Evolutionary conservation across 2,797 vertebrate species (phyloP).

Genomic region (Protonibea diacanthus): DNA sequence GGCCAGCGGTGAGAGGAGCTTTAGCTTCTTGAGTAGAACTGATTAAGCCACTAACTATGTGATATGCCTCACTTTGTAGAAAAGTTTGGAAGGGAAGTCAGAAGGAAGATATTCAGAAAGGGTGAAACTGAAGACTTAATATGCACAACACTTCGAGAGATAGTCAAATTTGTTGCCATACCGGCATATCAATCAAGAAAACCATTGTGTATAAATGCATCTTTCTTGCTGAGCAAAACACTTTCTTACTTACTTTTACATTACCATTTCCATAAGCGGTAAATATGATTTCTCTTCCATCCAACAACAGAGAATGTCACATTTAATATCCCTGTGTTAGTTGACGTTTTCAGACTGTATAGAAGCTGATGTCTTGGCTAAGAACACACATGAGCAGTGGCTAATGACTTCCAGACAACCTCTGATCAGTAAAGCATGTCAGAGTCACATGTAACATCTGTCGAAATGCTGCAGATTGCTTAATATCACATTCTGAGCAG

Average conservation of each 20-base stretch:
- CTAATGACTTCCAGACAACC: conserved; percentile 64
- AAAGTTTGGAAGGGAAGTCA: background rate
- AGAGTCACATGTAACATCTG: conserved; percentile 49
- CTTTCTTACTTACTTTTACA: background rate
- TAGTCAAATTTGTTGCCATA: background rate
- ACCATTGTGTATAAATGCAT: background rate
- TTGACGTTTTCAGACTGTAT: conserved; percentile 11
- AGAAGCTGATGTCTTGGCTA: conserved; percentile 16
- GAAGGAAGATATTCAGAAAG: background rate
- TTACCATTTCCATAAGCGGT: background rate
- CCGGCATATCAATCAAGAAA: background rate
- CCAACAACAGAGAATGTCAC: conserved; percentile 8
- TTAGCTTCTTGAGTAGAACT: background rate
- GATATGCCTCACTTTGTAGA: background rate
- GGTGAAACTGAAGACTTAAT: background rate
- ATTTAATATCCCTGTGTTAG: background rate
- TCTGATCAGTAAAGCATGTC: conserved; percentile 52
- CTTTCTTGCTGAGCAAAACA: background rate
- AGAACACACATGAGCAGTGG: background rate
- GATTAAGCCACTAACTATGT: no score
- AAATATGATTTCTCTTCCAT: background rate
- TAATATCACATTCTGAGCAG: conserved; percentile 59
- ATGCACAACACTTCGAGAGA: background rate
- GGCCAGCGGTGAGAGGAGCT: conserved; percentile 11
- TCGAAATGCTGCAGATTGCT: conserved; percentile 45